Evolutionary conservation across 1,140 invertebrate genomes (phyloP).

Genomic region (Limonius californicus): DNA sequence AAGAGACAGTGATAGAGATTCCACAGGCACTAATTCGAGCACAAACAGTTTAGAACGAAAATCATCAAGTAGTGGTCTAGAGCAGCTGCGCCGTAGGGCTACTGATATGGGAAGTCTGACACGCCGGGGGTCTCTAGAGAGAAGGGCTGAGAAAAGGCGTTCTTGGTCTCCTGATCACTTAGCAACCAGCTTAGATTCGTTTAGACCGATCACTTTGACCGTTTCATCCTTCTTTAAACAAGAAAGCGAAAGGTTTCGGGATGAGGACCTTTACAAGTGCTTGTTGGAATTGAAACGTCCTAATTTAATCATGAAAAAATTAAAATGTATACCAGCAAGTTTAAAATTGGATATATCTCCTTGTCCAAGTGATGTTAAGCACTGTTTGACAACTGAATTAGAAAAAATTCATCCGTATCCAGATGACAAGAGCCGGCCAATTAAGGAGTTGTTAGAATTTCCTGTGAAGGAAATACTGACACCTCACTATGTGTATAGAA

Average conservation of each 20-base stretch:
- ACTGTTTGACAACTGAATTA: constrained; percentile 85
- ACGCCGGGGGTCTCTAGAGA: constrained; percentile 76
- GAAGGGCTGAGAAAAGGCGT: constrained; percentile 62
- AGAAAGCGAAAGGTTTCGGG: constrained; percentile 86
- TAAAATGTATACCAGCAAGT: constrained; percentile 88
- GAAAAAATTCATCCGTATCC: constrained; percentile 71
- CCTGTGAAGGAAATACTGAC: constrained; percentile 67
- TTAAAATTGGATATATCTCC: constrained; percentile 90
- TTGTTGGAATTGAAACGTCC: constrained; percentile 85
- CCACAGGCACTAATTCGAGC: constrained; percentile 38
- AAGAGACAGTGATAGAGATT: constrained; percentile 51
- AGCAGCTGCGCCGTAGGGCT: constrained; percentile 68
- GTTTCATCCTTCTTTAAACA: constrained; percentile 82
- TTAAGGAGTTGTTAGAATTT: constrained; percentile 90
- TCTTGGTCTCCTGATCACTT: constrained; percentile 82
- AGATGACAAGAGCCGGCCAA: constrained; percentile 77
- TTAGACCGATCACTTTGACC: constrained; percentile 85
- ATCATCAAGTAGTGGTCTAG: constrained; percentile 68
- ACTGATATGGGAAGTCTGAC: constrained; percentile 73
- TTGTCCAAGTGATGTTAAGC: constrained; percentile 73
- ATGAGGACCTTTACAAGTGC: constrained; percentile 94
- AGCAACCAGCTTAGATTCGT: constrained; percentile 71
- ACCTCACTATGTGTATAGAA: constrained; percentile 79
- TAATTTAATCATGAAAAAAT: constrained; percentile 78
- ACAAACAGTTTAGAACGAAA: constrained; percentile 64